Percentiles rank a stretch among this genome's conserved stretches.
Evolutionary conservation across 2,888 invertebrate genomes (phyloP).

Genomic region (Sceliomorpha sp.): DNA sequence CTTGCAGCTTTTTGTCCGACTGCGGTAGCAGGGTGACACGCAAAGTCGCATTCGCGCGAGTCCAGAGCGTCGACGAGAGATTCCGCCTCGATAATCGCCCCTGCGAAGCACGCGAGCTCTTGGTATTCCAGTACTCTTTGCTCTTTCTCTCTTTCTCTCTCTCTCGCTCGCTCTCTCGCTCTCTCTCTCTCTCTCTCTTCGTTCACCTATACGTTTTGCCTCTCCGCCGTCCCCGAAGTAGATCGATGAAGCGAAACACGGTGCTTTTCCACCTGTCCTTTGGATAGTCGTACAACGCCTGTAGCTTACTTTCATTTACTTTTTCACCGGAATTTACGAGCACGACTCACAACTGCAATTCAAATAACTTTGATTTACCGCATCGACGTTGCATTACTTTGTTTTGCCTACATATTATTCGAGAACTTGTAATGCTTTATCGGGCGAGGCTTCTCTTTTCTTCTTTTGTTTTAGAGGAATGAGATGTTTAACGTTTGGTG

Average conservation of each 20-base stretch:
- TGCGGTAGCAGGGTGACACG: constrained; percentile 71
- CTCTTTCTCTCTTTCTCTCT: too few relatives aligned
- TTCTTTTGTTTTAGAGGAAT: too few relatives aligned
- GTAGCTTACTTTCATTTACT: constrained; percentile 48
- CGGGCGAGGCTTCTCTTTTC: too few relatives aligned
- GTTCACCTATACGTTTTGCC: constrained; percentile 36
- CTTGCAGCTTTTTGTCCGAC: constrained; percentile 70
- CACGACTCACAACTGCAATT: constrained; percentile 38
- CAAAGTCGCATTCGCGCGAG: constrained; percentile 70
- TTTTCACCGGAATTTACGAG: constrained; percentile 43
- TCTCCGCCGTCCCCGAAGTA: constrained; percentile 22
- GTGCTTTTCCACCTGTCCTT: constrained; percentile 53
- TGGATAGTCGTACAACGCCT: constrained; percentile 41
- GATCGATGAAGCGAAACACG: constrained; percentile 55
- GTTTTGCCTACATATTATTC: constrained; percentile 36
- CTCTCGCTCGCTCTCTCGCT: too few relatives aligned
- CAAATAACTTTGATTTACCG: constrained; percentile 48
- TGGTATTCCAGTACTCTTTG: constrained; percentile 20
- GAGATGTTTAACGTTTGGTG: too few relatives aligned
- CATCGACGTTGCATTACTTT: constrained; percentile 33
- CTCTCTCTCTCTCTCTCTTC: too few relatives aligned
- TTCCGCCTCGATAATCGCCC: constrained; percentile 70
- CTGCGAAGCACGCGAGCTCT: constrained; percentile 65
- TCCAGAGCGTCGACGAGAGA: constrained; percentile 73
- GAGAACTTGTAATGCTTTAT: constrained; percentile 30